Evolutionary conservation across 1,140 invertebrate genomes (phyloP).

Genomic region (Danaus plexippus): DNA sequence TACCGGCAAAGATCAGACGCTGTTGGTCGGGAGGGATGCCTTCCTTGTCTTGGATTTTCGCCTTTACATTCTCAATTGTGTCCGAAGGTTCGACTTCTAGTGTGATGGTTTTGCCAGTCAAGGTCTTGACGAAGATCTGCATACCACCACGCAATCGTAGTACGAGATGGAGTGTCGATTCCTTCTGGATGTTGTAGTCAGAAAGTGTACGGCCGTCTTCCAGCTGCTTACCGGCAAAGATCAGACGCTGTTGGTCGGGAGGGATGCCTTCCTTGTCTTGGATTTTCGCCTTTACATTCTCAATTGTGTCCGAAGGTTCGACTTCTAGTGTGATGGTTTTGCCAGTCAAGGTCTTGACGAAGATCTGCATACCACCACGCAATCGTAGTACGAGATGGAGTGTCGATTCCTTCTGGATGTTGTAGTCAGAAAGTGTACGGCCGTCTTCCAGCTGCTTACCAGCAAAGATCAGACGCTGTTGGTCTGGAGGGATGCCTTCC

Average conservation of each 20-base stretch:
- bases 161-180: constrained; percentile 34
- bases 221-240: constrained; percentile 38
- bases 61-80: constrained; percentile 34
- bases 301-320: constrained; percentile 37
- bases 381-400: constrained; percentile 85
- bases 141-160: constrained; percentile 32
- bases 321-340: constrained; percentile 44
- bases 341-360: constrained; percentile 78
- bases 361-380: constrained; percentile 78
- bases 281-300: constrained; percentile 43
- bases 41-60: constrained; percentile 36
- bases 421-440: constrained; percentile 80
- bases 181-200: constrained; percentile 41
- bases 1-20: constrained; percentile 14
- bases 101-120: constrained; percentile 66
- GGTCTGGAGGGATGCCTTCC: constrained; percentile 81
- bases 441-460: constrained; percentile 90
- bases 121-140: constrained; percentile 79
- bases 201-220: constrained; percentile 39
- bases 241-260: constrained; percentile 36
- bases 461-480: constrained; percentile 82
- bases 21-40: constrained; percentile 36
- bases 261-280: constrained; percentile 45
- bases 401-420: constrained; percentile 84
- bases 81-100: constrained; percentile 46